These are phyloP conservation scores for Hippocampus guttulatus DNA, from an alignment of 2,113 vertebrate species.

Conservation along the genomic window DNA sequence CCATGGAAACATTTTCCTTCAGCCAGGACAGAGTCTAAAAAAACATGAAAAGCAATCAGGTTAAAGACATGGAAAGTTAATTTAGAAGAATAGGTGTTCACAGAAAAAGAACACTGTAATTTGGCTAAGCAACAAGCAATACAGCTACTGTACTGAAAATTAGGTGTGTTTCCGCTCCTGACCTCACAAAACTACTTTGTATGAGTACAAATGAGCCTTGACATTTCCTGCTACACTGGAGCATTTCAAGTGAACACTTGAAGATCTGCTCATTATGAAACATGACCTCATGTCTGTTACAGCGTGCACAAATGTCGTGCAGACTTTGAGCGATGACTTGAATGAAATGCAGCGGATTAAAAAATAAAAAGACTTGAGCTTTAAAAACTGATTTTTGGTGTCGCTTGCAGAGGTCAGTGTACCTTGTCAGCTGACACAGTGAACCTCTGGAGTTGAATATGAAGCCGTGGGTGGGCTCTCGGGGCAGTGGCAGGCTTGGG, in stretches of 20 bases:
- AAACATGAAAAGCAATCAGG: not conserved
- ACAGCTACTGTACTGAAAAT: not conserved
- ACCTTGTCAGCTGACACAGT: slow-evolving; percentile 77
- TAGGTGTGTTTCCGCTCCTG: slow-evolving; percentile 2
- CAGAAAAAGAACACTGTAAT: not conserved
- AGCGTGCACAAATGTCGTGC: slow-evolving; percentile 4
- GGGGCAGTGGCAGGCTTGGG: slow-evolving; percentile 31
- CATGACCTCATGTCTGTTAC: slow-evolving; percentile 38
- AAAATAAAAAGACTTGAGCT: not conserved
- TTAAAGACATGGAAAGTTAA: not conserved
- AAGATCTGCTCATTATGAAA: slow-evolving; percentile 21
- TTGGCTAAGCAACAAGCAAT: not conserved
- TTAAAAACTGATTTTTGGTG: slow-evolving; percentile 6
- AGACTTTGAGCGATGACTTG: not conserved
- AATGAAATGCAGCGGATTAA: slow-evolving; percentile 2
- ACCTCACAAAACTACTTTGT: slow-evolving; percentile 10
- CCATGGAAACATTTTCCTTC: slow-evolving; percentile 58
- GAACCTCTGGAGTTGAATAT: slow-evolving; percentile 72
- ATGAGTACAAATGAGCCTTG: not conserved
- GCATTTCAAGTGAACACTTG: slow-evolving; percentile 5
- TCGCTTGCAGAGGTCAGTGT: slow-evolving; percentile 9
- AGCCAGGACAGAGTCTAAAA: slow-evolving; percentile 73
- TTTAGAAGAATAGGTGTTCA: not conserved
- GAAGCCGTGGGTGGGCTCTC: slow-evolving; percentile 62
- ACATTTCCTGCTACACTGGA: slow-evolving; percentile 36